Evolutionary conservation across 2,113 vertebrate genomes (phyloP).

Genomic region (Mirza zaza): DNA sequence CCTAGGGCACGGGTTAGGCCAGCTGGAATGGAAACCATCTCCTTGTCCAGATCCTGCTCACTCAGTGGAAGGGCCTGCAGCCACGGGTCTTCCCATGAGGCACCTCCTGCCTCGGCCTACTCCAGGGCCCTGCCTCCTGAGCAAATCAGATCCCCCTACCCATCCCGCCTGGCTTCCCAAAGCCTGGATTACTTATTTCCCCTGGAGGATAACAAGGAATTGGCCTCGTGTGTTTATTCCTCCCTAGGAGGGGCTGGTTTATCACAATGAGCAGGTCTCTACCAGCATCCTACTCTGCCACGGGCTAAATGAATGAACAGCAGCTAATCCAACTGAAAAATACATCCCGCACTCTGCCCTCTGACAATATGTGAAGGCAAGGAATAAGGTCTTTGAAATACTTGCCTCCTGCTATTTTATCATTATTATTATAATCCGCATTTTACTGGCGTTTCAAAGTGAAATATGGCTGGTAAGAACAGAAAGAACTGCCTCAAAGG

Average conservation of each 20-base stretch:
- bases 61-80: background rate
- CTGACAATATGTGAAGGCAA: background rate
- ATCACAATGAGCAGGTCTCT: conserved; percentile 36
- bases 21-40: background rate
- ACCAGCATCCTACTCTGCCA: background rate
- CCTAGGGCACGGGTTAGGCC: background rate
- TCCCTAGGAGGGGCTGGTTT: conserved; percentile 47
- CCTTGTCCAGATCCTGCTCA: background rate
- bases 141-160: background rate
- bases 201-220: conserved; percentile 26
- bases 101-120: background rate
- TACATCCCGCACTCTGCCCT: background rate
- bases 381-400: background rate
- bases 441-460: background rate
- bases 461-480: background rate
- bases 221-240: conserved; percentile 34
- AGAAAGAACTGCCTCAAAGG: background rate
- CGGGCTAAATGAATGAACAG: background rate
- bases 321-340: background rate
- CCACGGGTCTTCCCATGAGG: background rate
- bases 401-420: background rate
- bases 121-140: background rate
- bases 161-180: background rate
- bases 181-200: conserved; percentile 23
- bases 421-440: background rate